Conservation (phyloP, 2,113 vertebrate species). For the Megaceryle torquata region DNA sequence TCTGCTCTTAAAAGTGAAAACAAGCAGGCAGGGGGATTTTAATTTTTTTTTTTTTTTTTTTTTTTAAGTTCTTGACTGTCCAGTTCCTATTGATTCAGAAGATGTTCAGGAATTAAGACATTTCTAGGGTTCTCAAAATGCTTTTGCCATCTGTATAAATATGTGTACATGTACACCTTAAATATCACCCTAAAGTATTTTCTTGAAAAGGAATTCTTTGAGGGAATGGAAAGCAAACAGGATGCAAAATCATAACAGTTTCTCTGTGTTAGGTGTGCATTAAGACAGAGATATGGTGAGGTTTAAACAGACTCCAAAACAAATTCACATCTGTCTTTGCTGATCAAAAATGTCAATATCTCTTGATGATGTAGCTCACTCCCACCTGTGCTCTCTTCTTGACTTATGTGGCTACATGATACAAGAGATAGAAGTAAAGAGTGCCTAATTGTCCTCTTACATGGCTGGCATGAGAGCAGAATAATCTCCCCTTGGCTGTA, state of each 20-base stretch:
- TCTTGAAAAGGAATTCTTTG: neutral
- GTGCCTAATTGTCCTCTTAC: no score
- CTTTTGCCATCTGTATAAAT: neutral
- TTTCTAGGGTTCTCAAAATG: neutral
- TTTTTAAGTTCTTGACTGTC: neutral
- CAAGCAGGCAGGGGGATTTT: neutral
- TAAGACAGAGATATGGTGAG: neutral
- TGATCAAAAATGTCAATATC: neutral
- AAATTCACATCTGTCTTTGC: neutral
- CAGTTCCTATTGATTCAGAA: neutral
- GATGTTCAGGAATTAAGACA: neutral
- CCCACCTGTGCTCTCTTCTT: neutral
- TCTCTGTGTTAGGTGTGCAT: fast-evolving
- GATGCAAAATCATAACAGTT: neutral
- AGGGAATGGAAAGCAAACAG: neutral
- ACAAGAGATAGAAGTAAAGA: no score
- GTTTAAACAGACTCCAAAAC: neutral
- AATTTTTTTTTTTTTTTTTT: no score
- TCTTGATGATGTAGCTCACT: neutral
- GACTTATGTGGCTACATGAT: neutral
- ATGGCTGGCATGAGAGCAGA: no score
- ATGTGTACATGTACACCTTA: no score
- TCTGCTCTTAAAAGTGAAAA: neutral
- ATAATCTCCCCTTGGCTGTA: no score
- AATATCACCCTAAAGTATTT: no score